Evolutionary conservation across 2,113 vertebrate genomes (phyloP).

Genomic region (Semicossyphus pulcher): DNA sequence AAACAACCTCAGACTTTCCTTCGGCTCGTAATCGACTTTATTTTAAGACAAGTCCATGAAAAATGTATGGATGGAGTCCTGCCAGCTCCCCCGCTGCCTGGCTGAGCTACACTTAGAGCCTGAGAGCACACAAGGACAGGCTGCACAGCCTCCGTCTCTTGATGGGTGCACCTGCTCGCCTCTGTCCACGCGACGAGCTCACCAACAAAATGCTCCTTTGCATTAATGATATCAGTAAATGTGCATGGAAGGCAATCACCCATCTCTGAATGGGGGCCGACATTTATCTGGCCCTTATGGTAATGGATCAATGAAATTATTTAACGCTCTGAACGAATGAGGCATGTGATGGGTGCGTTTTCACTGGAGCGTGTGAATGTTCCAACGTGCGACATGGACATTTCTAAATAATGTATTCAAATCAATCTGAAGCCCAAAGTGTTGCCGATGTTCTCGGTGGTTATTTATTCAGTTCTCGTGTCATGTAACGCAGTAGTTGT

Average conservation of each 20-base stretch:
- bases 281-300: neutral
- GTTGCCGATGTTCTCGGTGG: constrained; percentile 58
- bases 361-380: constrained; percentile 11
- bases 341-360: neutral
- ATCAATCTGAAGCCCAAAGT: constrained; percentile 21
- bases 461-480: constrained; percentile 48
- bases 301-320: constrained; percentile 5
- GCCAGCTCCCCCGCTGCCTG: constrained; percentile 32
- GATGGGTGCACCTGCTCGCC: constrained; percentile 49
- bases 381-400: constrained; percentile 10
- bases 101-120: constrained; percentile 57
- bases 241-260: neutral
- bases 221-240: constrained; percentile 44
- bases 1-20: constrained; percentile 38
- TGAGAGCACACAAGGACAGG: constrained; percentile 57
- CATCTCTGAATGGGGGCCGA: neutral
- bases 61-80: constrained; percentile 69
- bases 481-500: constrained; percentile 46
- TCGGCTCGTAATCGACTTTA: constrained; percentile 48
- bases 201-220: constrained; percentile 39
- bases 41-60: constrained; percentile 74
- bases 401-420: constrained; percentile 38
- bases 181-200: neutral
- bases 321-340: neutral
- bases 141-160: constrained; percentile 41